Evolutionary conservation across 2,113 vertebrate species (phyloP), one percentile per base, ranked within the genome.

Genomic region (Leptobrachium leishanense): DNA sequence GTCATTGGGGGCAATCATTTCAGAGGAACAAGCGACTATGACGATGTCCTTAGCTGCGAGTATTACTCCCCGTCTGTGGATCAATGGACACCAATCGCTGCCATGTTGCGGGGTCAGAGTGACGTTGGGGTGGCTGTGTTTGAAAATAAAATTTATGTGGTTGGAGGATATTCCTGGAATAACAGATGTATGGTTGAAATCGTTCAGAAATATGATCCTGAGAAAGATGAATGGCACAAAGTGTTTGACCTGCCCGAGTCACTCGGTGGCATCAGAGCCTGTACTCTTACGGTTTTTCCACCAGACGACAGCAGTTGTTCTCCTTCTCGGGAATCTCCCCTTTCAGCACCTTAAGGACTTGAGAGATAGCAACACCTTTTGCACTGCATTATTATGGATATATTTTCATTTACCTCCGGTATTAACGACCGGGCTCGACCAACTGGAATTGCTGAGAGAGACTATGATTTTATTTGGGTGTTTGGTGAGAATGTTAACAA

Each of bases 141-240:
- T 76, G 96, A 99, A 89, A 98, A 95, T 84, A 98, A 98, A 88
- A 98, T 99, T 88, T 99, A 98, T 54, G 98, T 99, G 86, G 98
- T 99, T 84, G 98, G 98, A 75, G 98, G 98, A 50, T 99, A 99
- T 89, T 99, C 98, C 0, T 99, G 98, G 98, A 99, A 99, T 93
- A 99, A 99, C 90, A 96, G 98, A 43, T 99, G 98, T 84, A 99
- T 99, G 98, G 98, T 99, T 83, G 98, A 99, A 91, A 99, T 99
- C 84, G 98, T 99, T 81, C 98, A 99, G 91, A 98, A 98, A 83
- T 99, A 99, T 4, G 98, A 99, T 85, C 98, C 98, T 0, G 98
- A 99, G 82, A 97, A 97, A 85, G 97, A 99, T 84, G 97, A 98
- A 86, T 99, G 98, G 98, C 97, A 98, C 90, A 98, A 98, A 88